Conservation (phyloP, 2,113 vertebrate genomes). For the Tachuris rubrigastra region DNA sequence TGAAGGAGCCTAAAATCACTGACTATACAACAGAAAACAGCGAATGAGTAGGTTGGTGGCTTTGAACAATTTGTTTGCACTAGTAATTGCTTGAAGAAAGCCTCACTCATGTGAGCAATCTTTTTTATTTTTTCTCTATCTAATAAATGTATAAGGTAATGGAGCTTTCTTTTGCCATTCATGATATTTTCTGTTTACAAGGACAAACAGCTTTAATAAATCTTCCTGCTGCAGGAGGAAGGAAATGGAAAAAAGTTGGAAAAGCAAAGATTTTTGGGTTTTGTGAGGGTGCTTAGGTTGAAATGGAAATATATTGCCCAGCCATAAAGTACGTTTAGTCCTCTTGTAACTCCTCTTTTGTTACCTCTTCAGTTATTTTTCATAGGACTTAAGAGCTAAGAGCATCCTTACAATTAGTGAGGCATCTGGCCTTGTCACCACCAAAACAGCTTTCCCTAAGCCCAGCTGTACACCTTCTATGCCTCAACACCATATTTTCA, state of each 20-base stretch:
- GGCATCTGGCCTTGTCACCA: neutral
- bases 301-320: neutral
- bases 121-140: neutral
- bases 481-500: accelerated
- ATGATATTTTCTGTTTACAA: neutral
- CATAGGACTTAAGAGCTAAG: neutral
- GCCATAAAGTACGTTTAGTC: neutral
- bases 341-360: neutral
- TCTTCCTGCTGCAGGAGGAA: neutral
- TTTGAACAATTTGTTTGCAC: neutral
- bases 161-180: neutral
- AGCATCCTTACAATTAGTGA: neutral
- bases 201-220: neutral
- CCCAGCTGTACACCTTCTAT: neutral
- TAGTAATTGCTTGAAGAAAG: neutral
- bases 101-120: neutral
- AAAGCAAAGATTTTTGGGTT: neutral
- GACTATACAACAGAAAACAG: neutral
- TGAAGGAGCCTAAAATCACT: neutral
- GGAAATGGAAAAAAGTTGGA: neutral
- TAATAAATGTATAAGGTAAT: neutral
- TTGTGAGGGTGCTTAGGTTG: neutral
- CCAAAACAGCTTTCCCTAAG: neutral
- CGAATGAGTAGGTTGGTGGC: neutral
- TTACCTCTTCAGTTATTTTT: neutral